Percentiles rank a stretch among this genome's conserved stretches.
Conservation (phyloP, 1,140 invertebrate species). For the Cotesia typhae region DNA sequence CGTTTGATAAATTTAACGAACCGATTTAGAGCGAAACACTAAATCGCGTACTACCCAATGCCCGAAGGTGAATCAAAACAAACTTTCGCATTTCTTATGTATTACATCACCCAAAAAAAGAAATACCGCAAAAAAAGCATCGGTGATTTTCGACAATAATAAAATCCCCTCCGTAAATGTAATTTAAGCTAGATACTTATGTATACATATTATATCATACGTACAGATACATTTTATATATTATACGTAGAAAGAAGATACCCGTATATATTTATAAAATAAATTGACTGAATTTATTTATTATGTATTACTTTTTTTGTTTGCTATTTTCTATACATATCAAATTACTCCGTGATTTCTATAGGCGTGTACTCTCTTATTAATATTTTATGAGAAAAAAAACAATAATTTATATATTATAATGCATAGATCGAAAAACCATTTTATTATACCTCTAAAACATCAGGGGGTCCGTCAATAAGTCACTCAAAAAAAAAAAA, state of each 20-base stretch:
- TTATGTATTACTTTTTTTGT: no score
- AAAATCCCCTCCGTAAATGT: background rate
- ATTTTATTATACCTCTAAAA: constrained; percentile 17
- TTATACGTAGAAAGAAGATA: no score
- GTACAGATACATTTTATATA: background rate
- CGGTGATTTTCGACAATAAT: constrained; percentile 8
- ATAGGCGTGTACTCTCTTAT: no score
- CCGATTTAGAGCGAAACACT: constrained; percentile 20
- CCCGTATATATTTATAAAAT: no score
- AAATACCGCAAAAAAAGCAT: constrained; percentile 32
- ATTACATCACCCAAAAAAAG: background rate
- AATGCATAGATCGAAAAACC: background rate
- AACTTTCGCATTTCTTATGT: background rate
- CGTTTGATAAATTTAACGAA: constrained; percentile 37
- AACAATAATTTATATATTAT: background rate
- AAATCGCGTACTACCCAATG: constrained; percentile 8
- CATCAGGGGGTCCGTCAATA: constrained; percentile 9
- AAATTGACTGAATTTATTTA: no score
- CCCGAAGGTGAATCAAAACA: background rate
- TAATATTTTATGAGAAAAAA: constrained; percentile 5
- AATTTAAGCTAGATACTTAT: background rate
- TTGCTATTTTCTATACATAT: no score
- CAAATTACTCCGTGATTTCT: no score
- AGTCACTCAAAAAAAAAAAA: background rate
- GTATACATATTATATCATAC: constrained; percentile 12